These are phyloP conservation scores for Amblyraja radiata DNA, from an alignment of 2,797 vertebrate genomes.

Conservation along the genomic window DNA sequence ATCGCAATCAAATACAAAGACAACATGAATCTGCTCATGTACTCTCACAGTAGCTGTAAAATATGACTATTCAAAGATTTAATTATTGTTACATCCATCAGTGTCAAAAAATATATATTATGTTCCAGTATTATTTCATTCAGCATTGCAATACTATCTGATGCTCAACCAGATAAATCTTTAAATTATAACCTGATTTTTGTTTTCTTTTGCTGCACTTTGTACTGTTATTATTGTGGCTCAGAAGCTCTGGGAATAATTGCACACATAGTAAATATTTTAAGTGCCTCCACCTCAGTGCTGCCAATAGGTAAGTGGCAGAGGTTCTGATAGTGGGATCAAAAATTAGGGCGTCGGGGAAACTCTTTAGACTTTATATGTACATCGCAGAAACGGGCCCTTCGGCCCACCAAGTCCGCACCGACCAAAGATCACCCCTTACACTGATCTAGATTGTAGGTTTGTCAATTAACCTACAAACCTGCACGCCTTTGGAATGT, in stretches of 20 bases:
- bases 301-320: background rate
- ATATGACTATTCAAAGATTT: background rate
- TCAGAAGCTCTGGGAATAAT: background rate
- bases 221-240: background rate
- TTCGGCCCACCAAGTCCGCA: no score
- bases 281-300: background rate
- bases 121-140: background rate
- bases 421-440: no score
- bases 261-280: background rate
- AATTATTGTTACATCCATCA: constrained; percentile 21
- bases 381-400: no score
- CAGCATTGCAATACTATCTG: background rate
- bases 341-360: background rate
- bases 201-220: background rate
- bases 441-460: no score
- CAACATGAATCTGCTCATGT: background rate
- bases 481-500: no score
- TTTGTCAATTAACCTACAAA: no score
- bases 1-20: no score
- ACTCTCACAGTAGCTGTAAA: background rate
- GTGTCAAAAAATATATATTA: background rate
- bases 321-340: background rate
- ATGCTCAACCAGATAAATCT: background rate
- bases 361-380: background rate
- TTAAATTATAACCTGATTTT: background rate